Evolutionary conservation across 2,797 vertebrate genomes (phyloP).

Genomic region (Cryptoprocta ferox): DNA sequence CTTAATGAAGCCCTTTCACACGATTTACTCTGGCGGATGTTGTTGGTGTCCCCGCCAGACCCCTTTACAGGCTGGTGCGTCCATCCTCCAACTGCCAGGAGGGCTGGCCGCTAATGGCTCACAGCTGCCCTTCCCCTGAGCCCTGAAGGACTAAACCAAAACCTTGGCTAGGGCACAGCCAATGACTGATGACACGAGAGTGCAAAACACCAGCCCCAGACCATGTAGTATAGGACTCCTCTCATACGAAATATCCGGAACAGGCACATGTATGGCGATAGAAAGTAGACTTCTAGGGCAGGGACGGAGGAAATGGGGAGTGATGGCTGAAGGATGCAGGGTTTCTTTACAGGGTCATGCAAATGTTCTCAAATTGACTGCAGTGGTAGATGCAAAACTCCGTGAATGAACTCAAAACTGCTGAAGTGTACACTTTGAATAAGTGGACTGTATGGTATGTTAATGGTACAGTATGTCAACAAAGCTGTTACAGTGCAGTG

Average conservation of each 20-base stretch:
- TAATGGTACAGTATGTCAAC: neutral
- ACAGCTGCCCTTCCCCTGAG: neutral
- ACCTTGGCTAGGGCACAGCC: neutral
- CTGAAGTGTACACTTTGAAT: neutral
- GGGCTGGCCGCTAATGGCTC: neutral
- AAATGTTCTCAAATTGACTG: neutral
- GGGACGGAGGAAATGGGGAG: neutral
- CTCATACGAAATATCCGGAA: neutral
- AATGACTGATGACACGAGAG: accelerated
- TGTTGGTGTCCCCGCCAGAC: neutral
- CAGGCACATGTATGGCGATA: neutral
- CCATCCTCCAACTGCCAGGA: neutral
- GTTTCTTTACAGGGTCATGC: neutral
- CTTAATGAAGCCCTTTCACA: neutral
- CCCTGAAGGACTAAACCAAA: neutral
- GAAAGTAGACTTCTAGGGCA: neutral
- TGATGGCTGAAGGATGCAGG: neutral
- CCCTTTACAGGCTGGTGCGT: neutral
- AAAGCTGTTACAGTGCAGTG: neutral
- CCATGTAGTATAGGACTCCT: neutral
- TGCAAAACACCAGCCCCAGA: neutral
- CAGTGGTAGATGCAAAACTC: neutral
- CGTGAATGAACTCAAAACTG: neutral
- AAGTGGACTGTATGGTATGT: neutral
- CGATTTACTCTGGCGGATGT: neutral